These are phyloP conservation scores for Acleris emargana DNA, from an alignment of 2,888 invertebrate species.

Conservation along the genomic window DNA sequence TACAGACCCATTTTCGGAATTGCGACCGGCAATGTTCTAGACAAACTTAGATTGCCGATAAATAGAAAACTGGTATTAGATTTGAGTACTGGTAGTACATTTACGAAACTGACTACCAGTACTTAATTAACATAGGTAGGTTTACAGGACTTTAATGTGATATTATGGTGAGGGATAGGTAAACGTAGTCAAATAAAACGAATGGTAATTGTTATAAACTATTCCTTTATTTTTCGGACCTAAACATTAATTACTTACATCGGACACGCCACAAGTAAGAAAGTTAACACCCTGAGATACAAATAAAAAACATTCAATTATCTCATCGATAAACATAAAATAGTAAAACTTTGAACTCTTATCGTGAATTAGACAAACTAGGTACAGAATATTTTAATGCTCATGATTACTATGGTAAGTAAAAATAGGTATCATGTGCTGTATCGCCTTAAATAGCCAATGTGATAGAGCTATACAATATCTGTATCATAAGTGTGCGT, in stretches of 20 bases:
- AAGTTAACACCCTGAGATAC: constrained; percentile 9
- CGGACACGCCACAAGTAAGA: constrained; percentile 20
- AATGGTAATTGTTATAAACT: constrained; percentile 17
- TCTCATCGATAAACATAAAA: constrained; percentile 3
- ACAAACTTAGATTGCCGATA: no score
- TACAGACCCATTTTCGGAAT: no score
- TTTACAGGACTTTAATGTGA: no score
- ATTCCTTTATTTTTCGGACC: constrained; percentile 24
- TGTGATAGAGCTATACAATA: not conserved
- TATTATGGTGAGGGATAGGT: no score
- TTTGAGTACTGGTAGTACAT: no score
- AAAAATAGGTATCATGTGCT: not conserved
- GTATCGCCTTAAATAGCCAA: not conserved
- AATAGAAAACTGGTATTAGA: no score
- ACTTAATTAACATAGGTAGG: no score
- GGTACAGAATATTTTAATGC: not conserved
- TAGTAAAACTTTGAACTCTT: not conserved
- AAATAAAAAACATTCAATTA: constrained; percentile 10
- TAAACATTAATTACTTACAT: constrained; percentile 24
- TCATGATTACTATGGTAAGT: not conserved
- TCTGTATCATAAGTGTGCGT: not conserved
- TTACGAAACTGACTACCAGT: no score
- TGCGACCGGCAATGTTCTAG: no score
- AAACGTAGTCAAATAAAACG: not conserved
- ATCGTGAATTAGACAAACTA: not conserved